These are phyloP conservation scores for Eristalinus sepulchralis DNA, from an alignment of 2,888 invertebrate species.

Conservation along the genomic window DNA sequence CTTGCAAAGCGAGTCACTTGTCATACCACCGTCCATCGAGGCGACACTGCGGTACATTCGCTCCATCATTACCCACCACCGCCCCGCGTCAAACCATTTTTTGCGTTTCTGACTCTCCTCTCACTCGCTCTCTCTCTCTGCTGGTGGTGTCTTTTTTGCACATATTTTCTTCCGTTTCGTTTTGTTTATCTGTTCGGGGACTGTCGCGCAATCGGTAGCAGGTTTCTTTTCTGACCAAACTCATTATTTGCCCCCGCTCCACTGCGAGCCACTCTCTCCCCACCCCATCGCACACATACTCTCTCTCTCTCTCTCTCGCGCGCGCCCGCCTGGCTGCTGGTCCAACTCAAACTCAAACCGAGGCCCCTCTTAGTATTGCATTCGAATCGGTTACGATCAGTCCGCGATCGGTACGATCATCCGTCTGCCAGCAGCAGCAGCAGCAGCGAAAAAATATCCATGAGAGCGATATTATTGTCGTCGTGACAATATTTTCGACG, in stretches of 20 bases:
- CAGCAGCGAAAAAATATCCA: not conserved
- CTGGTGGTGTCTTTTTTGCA: not conserved
- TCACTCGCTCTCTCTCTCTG: not conserved
- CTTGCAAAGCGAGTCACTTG: not conserved
- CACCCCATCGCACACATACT: slow-evolving; percentile 1
- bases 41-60: not conserved
- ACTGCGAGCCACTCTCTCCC: slow-evolving; percentile 9
- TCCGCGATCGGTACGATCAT: slow-evolving; percentile 58
- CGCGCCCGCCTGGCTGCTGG: not conserved
- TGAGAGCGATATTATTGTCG: slow-evolving; percentile 17
- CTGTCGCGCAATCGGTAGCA: slow-evolving; percentile 47
- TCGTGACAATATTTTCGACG: slow-evolving; percentile 52
- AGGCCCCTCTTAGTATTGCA: slow-evolving; percentile 53
- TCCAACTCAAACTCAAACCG: slow-evolving; percentile 50
- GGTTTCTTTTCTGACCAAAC: slow-evolving; percentile 44
- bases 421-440: slow-evolving; percentile 17
- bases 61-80: slow-evolving; percentile 15
- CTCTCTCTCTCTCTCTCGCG: not conserved
- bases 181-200: slow-evolving; percentile 36
- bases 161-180: slow-evolving; percentile 37
- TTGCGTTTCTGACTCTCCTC: not conserved
- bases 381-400: slow-evolving; percentile 68
- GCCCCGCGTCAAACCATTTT: not conserved
- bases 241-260: slow-evolving; percentile 51
- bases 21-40: not conserved